phyloP scores from a whole-genome alignment of 2,888 invertebrate species.

The Dryomyza anilis region DNA sequence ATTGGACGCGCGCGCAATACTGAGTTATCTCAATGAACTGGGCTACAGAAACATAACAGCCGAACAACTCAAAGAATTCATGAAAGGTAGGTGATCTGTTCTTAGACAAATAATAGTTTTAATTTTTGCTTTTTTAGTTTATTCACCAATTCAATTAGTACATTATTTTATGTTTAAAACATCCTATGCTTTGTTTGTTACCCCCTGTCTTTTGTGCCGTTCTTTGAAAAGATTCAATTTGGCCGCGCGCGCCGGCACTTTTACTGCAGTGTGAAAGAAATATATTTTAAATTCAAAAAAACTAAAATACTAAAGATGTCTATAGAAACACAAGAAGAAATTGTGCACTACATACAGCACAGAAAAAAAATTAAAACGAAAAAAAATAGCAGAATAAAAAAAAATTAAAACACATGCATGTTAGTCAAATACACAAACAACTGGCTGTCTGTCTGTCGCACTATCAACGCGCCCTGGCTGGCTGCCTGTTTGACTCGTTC shows the following conservation, averaged over 20 bases:
- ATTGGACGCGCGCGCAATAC: slow-evolving; percentile 75
- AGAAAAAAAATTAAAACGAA: slow-evolving; percentile 9
- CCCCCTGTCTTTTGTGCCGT: slow-evolving; percentile 3
- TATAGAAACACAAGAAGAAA: slow-evolving; percentile 12
- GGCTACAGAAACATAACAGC: slow-evolving; percentile 78
- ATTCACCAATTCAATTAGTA: too few species aligned
- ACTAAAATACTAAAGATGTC: not conserved
- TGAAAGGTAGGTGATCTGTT: slow-evolving; percentile 67
- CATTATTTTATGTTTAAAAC: too few species aligned
- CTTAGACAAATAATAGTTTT: not conserved
- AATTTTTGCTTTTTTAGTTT: slow-evolving; percentile 7
- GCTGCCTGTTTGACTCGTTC: not conserved
- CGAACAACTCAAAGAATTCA: slow-evolving; percentile 77
- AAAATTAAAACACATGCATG: slow-evolving; percentile 13
- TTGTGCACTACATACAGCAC: slow-evolving; percentile 10
- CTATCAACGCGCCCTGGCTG: too few species aligned
- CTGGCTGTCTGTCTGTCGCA: too few species aligned
- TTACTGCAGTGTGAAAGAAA: too few species aligned
- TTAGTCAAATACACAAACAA: too few species aligned
- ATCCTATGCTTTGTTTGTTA: not conserved
- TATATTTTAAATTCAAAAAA: too few species aligned
- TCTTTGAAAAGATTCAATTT: not conserved
- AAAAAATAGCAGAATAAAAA: slow-evolving; percentile 9
- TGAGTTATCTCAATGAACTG: slow-evolving; percentile 74
- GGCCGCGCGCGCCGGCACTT: too few species aligned